Base-by-base conservation (phyloP, 53 echinoderm and acorn worm species). In the Apostichopus leukothele region DNA sequence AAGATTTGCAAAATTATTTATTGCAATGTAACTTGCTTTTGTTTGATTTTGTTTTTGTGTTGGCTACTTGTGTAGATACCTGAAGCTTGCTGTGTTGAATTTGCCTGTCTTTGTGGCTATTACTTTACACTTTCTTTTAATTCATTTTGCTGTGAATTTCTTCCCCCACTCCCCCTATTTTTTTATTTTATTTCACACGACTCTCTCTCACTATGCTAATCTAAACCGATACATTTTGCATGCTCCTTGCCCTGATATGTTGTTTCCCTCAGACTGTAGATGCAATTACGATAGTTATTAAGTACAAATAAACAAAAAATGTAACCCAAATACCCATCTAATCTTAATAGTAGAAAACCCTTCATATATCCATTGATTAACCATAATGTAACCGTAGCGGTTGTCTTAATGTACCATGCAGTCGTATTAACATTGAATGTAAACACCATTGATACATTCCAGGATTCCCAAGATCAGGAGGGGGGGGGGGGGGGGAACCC, bases 1-100 rank as follows among this genome's bases (percentile, higher is more conserved):
- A 71, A 71, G 14, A 71, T 71, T 71, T 71, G 71, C 71, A 71
- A 71, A 71, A 71, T 71, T 71, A 71, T 18, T 71, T 6, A 71
- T 71, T 4, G 71, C 71, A 57, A 57, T 57, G 57, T 57, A 71
- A 21, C 71, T n/a, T n/a, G 14, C 18, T 71, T n/a, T n/a, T n/a
- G 14, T 19, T 71, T 71, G 39, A 39, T 71, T n/a, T 19, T 19
- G 13, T 14, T 71, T 18, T 71, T 19, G 18, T 19, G 13, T 6
- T 71, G 18, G 71, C 71, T 71, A n/a, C 20, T 71, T 71, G n/a
- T 71, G 71, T 71, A 19, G 18, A 71, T 71, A 71, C 20, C 71
- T 71, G 20, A 18, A n/a, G 71, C 71, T 71, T 71, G 71, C 71
- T 71, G 71, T 71, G 14, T 71, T 71, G 10, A 57, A 57, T 57